Evolutionary conservation across 2,888 invertebrate species (phyloP), one percentile per base, ranked within the genome.

Genomic region (Chromoteleia sp.): DNA sequence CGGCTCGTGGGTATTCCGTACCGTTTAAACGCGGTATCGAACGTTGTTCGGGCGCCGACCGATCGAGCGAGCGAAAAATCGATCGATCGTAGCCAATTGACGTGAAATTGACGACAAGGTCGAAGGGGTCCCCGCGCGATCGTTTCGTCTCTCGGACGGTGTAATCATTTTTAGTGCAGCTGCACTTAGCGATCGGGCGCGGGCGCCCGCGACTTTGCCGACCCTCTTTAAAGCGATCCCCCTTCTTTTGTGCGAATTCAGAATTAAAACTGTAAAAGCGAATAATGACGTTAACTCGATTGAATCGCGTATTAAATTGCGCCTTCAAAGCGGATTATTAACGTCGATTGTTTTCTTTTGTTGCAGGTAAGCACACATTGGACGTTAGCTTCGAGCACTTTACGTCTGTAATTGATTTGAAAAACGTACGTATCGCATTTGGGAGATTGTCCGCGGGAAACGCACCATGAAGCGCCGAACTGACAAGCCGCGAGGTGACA

Each of bases 321-420:
- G 21, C 29, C 36, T 21, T 12, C 45, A 56, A 74, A 63, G 56
- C 74, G 45, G 30, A 74, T 74, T 74, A 74, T 63, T 74, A 74
- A 74, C 39, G 43, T 63, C 19, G n/a, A 74, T 73, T 79, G 50
- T 79, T 58, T 61, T 73, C 67, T 74, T 80, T 68, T 80, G 79
- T 80, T 80, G 12, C 74, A 74, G 79, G 79, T 80, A 80, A 80
- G 79, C 79, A 73, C 39, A 56, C 45, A 39, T 7, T 73, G 65
- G 56, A 65, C 74, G 30, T 63, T 61, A 45, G n/a, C 54, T 45
- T 15, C 12, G 39, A 15, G 30, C 63, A 50, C 8, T 63, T 59
- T 15, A 25, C 58, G 50, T 29, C 41, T 78, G 43, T 78, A 61
- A 77, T 70, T 70, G 45, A 70, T 63, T 56, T 58, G 48, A 71